phyloP scores from a whole-genome alignment of 1,140 invertebrate species.

The Hormaphis cornu region DNA sequence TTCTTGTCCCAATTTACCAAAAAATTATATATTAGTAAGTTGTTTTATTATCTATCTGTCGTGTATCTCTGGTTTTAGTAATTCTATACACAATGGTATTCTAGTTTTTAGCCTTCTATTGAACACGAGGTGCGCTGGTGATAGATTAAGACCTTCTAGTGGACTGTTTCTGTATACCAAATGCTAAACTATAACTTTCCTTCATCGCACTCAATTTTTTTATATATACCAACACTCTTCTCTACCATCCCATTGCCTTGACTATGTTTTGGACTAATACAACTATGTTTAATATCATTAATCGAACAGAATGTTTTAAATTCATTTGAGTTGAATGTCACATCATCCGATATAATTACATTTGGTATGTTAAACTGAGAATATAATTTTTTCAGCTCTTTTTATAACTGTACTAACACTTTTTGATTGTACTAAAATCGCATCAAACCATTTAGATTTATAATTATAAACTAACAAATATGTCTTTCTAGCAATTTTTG shows the following conservation, averaged over 20 bases:
- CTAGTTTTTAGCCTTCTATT: no score
- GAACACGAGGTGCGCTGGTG: no score
- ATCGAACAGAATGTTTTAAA: slow-evolving; percentile 29
- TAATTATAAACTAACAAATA: background rate
- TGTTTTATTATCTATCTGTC: no score
- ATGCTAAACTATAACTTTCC: no score
- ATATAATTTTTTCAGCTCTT: no score
- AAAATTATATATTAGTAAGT: no score
- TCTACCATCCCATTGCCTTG: slow-evolving; percentile 33
- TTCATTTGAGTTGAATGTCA: background rate
- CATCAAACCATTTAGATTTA: background rate
- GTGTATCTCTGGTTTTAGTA: no score
- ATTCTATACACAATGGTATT: no score
- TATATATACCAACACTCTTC: slow-evolving; percentile 14
- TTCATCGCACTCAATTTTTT: no score
- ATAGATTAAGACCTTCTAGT: no score
- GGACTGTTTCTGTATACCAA: no score
- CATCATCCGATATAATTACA: background rate
- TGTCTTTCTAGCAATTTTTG: background rate
- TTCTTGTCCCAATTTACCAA: no score
- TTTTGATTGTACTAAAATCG: background rate
- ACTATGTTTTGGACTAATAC: slow-evolving; percentile 32
- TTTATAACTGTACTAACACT: background rate
- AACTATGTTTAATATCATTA: slow-evolving; percentile 15
- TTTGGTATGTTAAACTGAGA: background rate